phyloP scores from a whole-genome alignment of 2,888 invertebrate species.

The Helleia helle region DNA sequence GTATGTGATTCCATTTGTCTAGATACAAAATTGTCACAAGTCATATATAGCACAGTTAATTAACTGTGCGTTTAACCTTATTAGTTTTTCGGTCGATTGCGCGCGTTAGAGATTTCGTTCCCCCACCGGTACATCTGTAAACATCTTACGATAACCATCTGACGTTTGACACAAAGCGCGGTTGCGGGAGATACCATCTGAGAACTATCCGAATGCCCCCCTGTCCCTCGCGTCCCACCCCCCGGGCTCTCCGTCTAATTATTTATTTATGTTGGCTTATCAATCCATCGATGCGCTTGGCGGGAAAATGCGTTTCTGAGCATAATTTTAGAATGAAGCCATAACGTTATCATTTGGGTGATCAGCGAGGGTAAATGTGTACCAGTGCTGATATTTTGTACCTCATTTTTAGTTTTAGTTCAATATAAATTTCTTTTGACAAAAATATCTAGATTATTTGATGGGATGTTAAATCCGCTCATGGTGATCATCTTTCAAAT shows the following conservation, averaged over 20 bases:
- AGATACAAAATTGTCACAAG: too few species aligned
- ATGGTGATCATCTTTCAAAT: too few species aligned
- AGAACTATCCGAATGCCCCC: constrained; percentile 54
- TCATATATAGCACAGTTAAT: constrained; percentile 37
- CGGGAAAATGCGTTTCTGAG: constrained; percentile 58
- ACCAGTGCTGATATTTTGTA: too few species aligned
- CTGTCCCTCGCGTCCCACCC: constrained; percentile 21
- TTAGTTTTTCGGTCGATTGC: constrained; percentile 59
- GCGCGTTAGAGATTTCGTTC: constrained; percentile 51
- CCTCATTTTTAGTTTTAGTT: too few species aligned
- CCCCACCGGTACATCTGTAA: constrained; percentile 70
- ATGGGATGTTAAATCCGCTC: too few species aligned
- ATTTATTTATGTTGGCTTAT: constrained; percentile 69
- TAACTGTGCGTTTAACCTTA: constrained; percentile 50
- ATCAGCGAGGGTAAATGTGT: too few species aligned
- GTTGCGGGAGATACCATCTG: constrained; percentile 65
- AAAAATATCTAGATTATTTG: too few species aligned
- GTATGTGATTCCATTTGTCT: too few species aligned
- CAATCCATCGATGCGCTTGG: constrained; percentile 66
- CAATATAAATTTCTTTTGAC: too few species aligned
- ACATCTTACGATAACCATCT: constrained; percentile 69
- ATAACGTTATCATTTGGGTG: constrained; percentile 53
- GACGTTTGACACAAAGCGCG: constrained; percentile 74
- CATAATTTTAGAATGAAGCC: constrained; percentile 57
- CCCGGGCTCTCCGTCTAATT: constrained; percentile 62